These are phyloP conservation scores for Procambarus clarkii DNA, from an alignment of 1,140 invertebrate species.

Conservation along the genomic window DNA sequence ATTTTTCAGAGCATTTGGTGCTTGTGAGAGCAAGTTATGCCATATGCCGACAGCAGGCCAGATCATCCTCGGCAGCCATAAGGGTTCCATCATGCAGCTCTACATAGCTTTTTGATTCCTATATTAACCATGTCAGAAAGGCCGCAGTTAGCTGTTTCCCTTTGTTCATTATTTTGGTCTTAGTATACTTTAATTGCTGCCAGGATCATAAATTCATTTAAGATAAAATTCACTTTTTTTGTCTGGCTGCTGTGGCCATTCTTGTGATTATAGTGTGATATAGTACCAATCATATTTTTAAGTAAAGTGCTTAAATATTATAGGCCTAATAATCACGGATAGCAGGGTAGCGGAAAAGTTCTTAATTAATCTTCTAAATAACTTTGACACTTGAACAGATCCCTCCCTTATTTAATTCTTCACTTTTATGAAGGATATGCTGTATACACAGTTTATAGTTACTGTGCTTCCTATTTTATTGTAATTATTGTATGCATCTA, in stretches of 20 bases:
- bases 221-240: neutral
- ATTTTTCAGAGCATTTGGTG: constrained; percentile 54
- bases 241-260: constrained; percentile 54
- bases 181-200: constrained; percentile 26
- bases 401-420: constrained; percentile 9
- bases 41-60: constrained; percentile 60
- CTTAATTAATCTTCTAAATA: constrained; percentile 26
- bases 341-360: constrained; percentile 45
- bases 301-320: constrained; percentile 41
- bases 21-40: constrained; percentile 65
- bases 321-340: constrained; percentile 38
- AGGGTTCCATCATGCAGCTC: constrained; percentile 27
- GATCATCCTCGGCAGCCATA: constrained; percentile 50
- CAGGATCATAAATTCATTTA: constrained; percentile 15
- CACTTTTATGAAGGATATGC: constrained; percentile 37
- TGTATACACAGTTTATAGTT: constrained; percentile 19
- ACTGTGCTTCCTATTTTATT: constrained; percentile 43
- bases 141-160: constrained; percentile 25
- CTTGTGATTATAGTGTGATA: constrained; percentile 63
- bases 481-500: constrained; percentile 39
- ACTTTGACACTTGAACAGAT: constrained; percentile 21
- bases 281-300: constrained; percentile 34
- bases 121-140: constrained; percentile 34
- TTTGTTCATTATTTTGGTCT: neutral
- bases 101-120: constrained; percentile 26